These are phyloP conservation scores for Philaethria dido DNA, from an alignment of 2,888 invertebrate species.

Conservation along the genomic window DNA sequence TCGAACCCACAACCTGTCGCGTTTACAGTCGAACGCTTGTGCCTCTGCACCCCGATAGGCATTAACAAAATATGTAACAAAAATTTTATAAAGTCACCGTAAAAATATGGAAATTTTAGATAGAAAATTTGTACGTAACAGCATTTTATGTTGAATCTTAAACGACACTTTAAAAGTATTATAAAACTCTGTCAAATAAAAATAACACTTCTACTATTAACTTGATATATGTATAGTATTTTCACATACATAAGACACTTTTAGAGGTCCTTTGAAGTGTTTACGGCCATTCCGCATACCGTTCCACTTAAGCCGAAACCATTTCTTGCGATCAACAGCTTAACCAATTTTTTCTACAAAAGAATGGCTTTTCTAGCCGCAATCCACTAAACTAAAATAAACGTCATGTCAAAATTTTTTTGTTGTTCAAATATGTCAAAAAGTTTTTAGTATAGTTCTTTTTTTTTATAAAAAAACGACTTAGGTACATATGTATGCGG, in stretches of 20 bases:
- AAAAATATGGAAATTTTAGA: no score
- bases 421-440: no score
- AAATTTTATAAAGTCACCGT: no score
- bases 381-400: background rate
- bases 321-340: constrained; percentile 19
- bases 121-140: no score
- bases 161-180: background rate
- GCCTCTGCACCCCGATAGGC: no score
- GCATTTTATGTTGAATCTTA: no score
- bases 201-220: background rate
- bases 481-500: background rate
- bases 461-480: background rate
- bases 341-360: constrained; percentile 20
- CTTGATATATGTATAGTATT: constrained; percentile 8
- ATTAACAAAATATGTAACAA: no score
- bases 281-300: constrained; percentile 35
- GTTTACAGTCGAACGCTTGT: no score
- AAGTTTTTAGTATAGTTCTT: no score
- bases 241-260: constrained; percentile 14
- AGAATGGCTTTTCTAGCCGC: constrained; percentile 3
- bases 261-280: constrained; percentile 20
- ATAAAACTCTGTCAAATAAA: background rate
- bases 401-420: constrained; percentile 5
- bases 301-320: constrained; percentile 35
- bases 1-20: no score